Percentiles rank a stretch among this genome's conserved stretches.
Evolutionary conservation across 2,888 invertebrate species (phyloP).

Genomic region (Agonopterix arenella): DNA sequence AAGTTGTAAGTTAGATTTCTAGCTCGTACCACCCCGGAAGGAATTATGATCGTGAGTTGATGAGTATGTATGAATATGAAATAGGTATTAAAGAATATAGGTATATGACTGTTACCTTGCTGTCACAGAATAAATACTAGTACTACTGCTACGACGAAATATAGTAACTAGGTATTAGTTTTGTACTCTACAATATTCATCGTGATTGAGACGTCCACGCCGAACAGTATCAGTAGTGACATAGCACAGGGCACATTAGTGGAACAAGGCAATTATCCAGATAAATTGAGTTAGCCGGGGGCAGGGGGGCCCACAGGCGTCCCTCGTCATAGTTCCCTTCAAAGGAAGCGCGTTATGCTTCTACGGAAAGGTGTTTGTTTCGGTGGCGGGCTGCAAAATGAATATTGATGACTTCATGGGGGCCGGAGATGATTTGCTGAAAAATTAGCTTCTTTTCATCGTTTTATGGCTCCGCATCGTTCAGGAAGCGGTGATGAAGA

Average conservation of each 20-base stretch:
- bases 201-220: neutral
- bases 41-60: too few relatives aligned
- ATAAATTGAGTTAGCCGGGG: conserved; percentile 62
- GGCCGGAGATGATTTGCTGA: conserved; percentile 73
- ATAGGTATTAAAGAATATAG: too few relatives aligned
- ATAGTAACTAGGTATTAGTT: too few relatives aligned
- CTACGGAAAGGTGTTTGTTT: conserved; percentile 71
- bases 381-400: conserved; percentile 69
- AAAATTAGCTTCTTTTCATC: conserved; percentile 75
- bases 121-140: too few relatives aligned
- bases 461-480: conserved; percentile 65
- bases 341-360: conserved; percentile 58
- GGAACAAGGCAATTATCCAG: conserved; percentile 69
- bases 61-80: too few relatives aligned
- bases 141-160: too few relatives aligned
- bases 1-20: too few relatives aligned
- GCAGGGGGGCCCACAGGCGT: conserved; percentile 35
- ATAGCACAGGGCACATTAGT: conserved; percentile 18
- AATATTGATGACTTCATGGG: conserved; percentile 75
- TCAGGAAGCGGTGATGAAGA: conserved; percentile 68
- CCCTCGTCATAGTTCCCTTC: conserved; percentile 54
- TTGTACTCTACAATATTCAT: too few relatives aligned
- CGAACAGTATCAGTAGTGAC: conserved; percentile 1
- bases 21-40: too few relatives aligned
- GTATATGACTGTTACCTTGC: too few relatives aligned